These are phyloP conservation scores for Himalopsyche kuldschensis DNA, from an alignment of 2,888 invertebrate genomes.

Conservation along the genomic window DNA sequence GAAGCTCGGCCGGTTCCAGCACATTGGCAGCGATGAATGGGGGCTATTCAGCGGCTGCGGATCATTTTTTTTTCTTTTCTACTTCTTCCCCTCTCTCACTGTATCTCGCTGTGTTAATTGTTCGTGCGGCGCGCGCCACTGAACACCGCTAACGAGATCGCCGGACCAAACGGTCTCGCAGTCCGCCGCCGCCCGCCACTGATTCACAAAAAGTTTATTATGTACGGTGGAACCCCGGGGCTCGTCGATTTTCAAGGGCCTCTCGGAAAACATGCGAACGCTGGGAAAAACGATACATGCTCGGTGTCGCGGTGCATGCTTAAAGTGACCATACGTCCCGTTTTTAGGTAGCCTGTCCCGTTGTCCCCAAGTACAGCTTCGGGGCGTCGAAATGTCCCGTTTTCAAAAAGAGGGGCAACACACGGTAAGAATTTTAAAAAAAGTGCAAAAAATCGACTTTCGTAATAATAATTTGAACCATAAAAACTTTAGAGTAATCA, in stretches of 20 bases:
- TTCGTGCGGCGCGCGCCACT: neutral
- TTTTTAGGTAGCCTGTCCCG: slow-evolving; percentile 16
- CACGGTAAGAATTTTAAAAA: too few species aligned
- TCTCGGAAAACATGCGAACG: too few species aligned
- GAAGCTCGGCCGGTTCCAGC: neutral
- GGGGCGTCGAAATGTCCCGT: too few species aligned
- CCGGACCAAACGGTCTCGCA: neutral
- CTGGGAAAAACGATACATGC: too few species aligned
- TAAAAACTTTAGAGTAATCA: too few species aligned
- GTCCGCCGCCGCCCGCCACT: neutral
- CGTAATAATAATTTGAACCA: too few species aligned
- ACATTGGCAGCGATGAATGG: neutral
- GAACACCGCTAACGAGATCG: neutral
- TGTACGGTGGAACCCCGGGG: too few species aligned
- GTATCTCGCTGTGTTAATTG: neutral
- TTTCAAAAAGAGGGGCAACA: too few species aligned
- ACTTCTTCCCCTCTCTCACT: neutral
- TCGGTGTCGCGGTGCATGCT: too few species aligned
- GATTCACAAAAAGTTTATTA: neutral
- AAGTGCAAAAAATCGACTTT: too few species aligned
- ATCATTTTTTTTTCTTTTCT: neutral
- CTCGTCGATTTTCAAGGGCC: too few species aligned
- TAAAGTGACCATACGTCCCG: slow-evolving; percentile 12
- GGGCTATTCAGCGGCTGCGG: neutral
- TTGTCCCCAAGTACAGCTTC: slow-evolving; percentile 1